Conservation (phyloP, 2,888 invertebrate genomes). For the Ernsta delagoae region DNA sequence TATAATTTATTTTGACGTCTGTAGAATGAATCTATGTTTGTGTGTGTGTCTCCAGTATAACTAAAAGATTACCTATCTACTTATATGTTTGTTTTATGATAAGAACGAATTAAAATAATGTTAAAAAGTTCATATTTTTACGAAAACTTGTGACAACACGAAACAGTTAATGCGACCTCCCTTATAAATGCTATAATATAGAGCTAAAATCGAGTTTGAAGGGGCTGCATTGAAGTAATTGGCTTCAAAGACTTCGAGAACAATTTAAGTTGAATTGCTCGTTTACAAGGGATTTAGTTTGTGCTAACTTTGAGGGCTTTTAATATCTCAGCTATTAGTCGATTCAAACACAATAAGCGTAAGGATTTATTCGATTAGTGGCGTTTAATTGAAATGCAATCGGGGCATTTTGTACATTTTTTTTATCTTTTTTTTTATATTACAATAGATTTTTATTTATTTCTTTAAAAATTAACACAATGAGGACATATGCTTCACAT, state of each 20-base stretch:
- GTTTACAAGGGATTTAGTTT: conserved; percentile 33
- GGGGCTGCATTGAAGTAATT: conserved; percentile 31
- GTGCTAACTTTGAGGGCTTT: conserved; percentile 34
- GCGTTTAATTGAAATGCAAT: conserved; percentile 2
- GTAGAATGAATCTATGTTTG: too few species aligned
- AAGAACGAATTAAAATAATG: too few species aligned
- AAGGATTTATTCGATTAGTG: conserved; percentile 16
- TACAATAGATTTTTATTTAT: too few species aligned
- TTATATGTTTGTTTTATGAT: too few species aligned
- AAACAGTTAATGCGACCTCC: background rate
- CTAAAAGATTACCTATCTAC: too few species aligned
- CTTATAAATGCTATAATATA: conserved; percentile 1
- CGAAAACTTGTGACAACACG: background rate
- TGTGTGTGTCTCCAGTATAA: too few species aligned
- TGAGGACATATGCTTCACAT: too few species aligned
- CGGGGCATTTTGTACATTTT: background rate
- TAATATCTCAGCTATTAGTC: conserved; percentile 30
- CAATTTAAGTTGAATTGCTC: conserved; percentile 31
- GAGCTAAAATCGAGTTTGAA: conserved; percentile 24
- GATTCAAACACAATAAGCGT: conserved; percentile 20
- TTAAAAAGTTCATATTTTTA: background rate
- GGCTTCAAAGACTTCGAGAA: conserved; percentile 32
- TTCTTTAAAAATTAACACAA: too few species aligned
- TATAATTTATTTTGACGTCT: too few species aligned
- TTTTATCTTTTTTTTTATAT: too few species aligned